These are phyloP conservation scores for Gymnoscopelus braueri DNA, from an alignment of 2,797 vertebrate genomes.

Conservation along the genomic window DNA sequence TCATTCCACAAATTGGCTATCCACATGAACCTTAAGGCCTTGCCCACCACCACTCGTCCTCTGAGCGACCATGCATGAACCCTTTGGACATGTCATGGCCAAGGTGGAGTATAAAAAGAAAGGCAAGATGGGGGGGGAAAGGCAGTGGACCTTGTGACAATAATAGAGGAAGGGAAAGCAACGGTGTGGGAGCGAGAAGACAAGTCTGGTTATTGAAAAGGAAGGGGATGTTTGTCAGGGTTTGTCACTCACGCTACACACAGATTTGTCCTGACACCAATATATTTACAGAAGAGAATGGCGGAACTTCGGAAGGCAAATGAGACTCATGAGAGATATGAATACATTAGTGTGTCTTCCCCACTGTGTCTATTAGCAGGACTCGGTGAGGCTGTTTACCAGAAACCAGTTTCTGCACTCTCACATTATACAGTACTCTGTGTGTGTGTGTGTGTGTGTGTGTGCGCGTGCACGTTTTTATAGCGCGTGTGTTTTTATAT, in stretches of 20 bases:
- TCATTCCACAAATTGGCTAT: constrained; percentile 25
- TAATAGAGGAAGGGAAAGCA: constrained; percentile 29
- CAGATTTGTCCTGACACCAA: constrained; percentile 46
- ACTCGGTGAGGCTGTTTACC: constrained; percentile 38
- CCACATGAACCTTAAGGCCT: constrained; percentile 54
- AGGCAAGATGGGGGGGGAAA: constrained; percentile 39
- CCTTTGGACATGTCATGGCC: constrained; percentile 33
- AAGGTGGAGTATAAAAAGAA: constrained; percentile 39
- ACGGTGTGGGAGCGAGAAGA: constrained; percentile 56
- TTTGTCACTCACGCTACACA: constrained; percentile 37
- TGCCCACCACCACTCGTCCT: constrained; percentile 20
- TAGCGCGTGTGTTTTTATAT: too few species aligned
- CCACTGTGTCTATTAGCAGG: constrained; percentile 38
- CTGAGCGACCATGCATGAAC: constrained; percentile 36
- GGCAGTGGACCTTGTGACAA: too few species aligned
- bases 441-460: too few species aligned
- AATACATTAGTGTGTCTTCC: constrained; percentile 55
- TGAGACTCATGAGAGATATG: constrained; percentile 43
- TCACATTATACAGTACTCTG: too few species aligned
- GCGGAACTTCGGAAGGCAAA: constrained; percentile 17
- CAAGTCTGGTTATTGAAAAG: constrained; percentile 51
- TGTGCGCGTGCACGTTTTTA: too few species aligned
- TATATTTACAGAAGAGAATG: constrained; percentile 49
- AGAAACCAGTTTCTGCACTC: too few species aligned
- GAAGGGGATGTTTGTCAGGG: constrained; percentile 38